A percentile compares a stretch with the other conserved stretches of the same genome.
These are phyloP conservation scores for Catocala nupta DNA, from an alignment of 2,888 invertebrate species.

Conservation along the genomic window DNA sequence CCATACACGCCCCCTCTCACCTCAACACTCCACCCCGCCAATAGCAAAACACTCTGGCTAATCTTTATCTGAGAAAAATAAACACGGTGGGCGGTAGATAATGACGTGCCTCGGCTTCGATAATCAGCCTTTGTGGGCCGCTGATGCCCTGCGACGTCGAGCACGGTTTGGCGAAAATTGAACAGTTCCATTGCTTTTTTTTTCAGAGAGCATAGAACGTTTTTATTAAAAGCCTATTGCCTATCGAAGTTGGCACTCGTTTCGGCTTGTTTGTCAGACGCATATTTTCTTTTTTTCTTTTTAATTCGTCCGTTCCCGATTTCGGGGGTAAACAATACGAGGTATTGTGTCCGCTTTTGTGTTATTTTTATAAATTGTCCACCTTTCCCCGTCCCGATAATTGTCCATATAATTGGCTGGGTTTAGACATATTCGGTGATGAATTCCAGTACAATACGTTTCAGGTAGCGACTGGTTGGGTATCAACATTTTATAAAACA, in stretches of 20 bases:
- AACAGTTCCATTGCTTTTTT: constrained; percentile 59
- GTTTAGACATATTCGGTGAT: constrained; percentile 74
- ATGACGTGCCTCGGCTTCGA: constrained; percentile 79
- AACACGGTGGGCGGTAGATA: constrained; percentile 85
- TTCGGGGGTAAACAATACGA: constrained; percentile 53
- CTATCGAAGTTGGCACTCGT: constrained; percentile 59
- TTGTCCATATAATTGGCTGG: constrained; percentile 83
- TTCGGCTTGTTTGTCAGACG: constrained; percentile 68
- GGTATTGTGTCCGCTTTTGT: constrained; percentile 62
- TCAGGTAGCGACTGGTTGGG: constrained; percentile 32
- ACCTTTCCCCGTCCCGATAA: constrained; percentile 75
- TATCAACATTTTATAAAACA: constrained; percentile 8
- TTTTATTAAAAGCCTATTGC: constrained; percentile 67
- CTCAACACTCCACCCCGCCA: constrained; percentile 73
- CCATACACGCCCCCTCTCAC: constrained; percentile 66
- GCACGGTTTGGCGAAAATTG: constrained; percentile 80
- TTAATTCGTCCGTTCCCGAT: constrained; percentile 57
- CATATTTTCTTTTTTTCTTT: constrained; percentile 58
- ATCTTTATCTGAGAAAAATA: constrained; percentile 87
- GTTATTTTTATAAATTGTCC: constrained; percentile 73
- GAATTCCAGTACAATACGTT: constrained; percentile 56
- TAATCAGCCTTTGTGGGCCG: constrained; percentile 84
- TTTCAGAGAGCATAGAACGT: constrained; percentile 55
- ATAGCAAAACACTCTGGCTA: constrained; percentile 82
- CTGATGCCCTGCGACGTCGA: constrained; percentile 72